Percentiles rank a stretch among this genome's conserved stretches.
These are phyloP conservation scores for Hippocampus comes DNA, from an alignment of 2,113 vertebrate genomes.

Conservation along the genomic window DNA sequence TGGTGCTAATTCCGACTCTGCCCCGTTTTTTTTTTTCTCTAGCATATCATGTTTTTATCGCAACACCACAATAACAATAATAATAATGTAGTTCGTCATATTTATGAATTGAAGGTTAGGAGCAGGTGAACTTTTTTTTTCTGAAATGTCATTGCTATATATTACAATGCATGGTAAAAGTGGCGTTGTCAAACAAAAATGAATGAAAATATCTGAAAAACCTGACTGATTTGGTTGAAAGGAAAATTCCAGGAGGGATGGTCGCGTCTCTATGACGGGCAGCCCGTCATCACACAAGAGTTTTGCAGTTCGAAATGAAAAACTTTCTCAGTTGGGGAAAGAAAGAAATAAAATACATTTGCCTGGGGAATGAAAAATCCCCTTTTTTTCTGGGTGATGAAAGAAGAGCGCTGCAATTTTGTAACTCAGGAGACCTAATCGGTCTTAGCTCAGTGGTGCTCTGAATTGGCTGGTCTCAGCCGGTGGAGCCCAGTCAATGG, in stretches of 20 bases:
- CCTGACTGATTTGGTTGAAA: not conserved
- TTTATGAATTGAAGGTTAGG: too few species aligned
- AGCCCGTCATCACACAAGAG: constrained; percentile 9
- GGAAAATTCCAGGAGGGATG: not conserved
- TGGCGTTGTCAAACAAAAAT: too few species aligned
- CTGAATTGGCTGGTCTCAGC: constrained; percentile 75
- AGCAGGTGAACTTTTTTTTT: too few species aligned
- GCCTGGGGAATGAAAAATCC: constrained; percentile 53
- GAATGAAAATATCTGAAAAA: too few species aligned
- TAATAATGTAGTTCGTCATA: too few species aligned
- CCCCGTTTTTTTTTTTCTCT: too few species aligned
- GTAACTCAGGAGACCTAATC: constrained; percentile 73
- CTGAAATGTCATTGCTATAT: too few species aligned
- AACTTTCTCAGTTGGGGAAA: constrained; percentile 39
- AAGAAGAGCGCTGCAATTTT: constrained; percentile 62
- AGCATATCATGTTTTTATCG: too few species aligned
- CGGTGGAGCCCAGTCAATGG: constrained; percentile 74
- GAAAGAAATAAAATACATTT: constrained; percentile 48
- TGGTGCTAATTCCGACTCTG: too few species aligned
- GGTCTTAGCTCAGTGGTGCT: constrained; percentile 74
- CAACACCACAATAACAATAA: too few species aligned
- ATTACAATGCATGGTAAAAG: too few species aligned
- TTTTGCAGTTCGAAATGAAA: constrained; percentile 31
- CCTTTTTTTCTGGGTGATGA: constrained; percentile 46
- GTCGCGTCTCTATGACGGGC: not conserved